phyloP scores from a whole-genome alignment of 2,888 invertebrate genomes.

The Belgica antarctica region DNA sequence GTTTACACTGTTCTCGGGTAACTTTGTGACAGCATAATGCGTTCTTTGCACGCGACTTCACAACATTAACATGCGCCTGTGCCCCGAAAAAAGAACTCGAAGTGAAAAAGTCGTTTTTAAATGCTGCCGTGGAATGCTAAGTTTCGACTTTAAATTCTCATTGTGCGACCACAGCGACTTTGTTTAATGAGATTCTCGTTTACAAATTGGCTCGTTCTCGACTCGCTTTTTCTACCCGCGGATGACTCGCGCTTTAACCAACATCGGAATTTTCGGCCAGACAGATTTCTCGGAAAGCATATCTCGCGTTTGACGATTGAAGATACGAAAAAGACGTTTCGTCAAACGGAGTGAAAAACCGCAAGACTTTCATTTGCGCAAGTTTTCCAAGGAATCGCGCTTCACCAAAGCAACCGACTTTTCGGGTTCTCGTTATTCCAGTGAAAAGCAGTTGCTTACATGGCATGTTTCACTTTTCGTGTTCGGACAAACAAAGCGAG shows the following conservation, averaged over 20 bases:
- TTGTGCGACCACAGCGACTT: constrained; percentile 24
- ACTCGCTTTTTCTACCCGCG: neutral
- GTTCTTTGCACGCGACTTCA: constrained; percentile 32
- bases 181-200: constrained; percentile 28
- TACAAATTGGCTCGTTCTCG: neutral
- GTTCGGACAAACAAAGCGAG: neutral
- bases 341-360: constrained; percentile 33
- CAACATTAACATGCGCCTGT: too few species aligned
- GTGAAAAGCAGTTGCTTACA: constrained; percentile 11
- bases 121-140: constrained; percentile 6
- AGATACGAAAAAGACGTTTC: constrained; percentile 14
- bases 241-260: constrained; percentile 9
- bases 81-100: too few species aligned
- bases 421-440: neutral
- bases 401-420: neutral
- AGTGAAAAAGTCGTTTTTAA: constrained; percentile 14
- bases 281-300: constrained; percentile 42
- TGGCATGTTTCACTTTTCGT: constrained; percentile 27
- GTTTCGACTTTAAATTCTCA: constrained; percentile 2
- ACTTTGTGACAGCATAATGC: constrained; percentile 37
- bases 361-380: constrained; percentile 21
- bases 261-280: constrained; percentile 39
- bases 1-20: constrained; percentile 1
- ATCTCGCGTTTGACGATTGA: constrained; percentile 30
- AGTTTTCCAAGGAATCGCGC: neutral